Evolutionary conservation across 2,888 invertebrate genomes (phyloP).

Genomic region (Tenthredo mesomela): DNA sequence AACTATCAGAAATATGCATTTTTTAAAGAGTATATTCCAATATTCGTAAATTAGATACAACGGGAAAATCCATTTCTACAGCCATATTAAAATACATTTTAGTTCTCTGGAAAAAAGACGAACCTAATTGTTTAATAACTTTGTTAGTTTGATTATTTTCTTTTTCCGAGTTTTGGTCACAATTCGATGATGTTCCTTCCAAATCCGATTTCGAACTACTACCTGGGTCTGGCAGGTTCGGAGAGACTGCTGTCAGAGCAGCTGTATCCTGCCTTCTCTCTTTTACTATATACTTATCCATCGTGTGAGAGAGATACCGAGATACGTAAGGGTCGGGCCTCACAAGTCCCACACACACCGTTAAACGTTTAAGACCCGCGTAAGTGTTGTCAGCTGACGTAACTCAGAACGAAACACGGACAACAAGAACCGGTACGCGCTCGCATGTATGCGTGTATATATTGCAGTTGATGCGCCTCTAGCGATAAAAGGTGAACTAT

Average conservation of each 20-base stretch:
- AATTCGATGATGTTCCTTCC: constrained; percentile 19
- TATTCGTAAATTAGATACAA: constrained; percentile 7
- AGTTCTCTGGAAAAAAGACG: constrained; percentile 8
- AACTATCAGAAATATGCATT: constrained; percentile 2
- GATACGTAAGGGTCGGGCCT: constrained; percentile 4
- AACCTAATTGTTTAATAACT: constrained; percentile 16
- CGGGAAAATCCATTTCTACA: constrained; percentile 1
- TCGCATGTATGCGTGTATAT: background rate
- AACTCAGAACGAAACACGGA: constrained; percentile 14
- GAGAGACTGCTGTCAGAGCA: constrained; percentile 7
- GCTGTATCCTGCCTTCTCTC: constrained; percentile 11
- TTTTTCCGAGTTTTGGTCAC: constrained; percentile 27
- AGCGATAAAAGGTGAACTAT: constrained; percentile 12
- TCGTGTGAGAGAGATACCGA: constrained; percentile 14
- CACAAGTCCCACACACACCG: constrained; percentile 17
- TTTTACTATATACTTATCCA: constrained; percentile 22
- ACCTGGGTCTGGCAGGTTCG: background rate
- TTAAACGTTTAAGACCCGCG: constrained; percentile 17
- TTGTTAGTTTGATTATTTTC: constrained; percentile 8
- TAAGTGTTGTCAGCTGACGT: constrained; percentile 18
- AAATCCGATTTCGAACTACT: constrained; percentile 30
- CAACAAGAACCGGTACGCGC: constrained; percentile 14
- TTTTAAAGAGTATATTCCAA: background rate
- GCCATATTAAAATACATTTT: background rate
- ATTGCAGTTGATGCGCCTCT: constrained; percentile 21